Conservation (phyloP, 1,140 invertebrate species). For the Ladona fulva region DNA sequence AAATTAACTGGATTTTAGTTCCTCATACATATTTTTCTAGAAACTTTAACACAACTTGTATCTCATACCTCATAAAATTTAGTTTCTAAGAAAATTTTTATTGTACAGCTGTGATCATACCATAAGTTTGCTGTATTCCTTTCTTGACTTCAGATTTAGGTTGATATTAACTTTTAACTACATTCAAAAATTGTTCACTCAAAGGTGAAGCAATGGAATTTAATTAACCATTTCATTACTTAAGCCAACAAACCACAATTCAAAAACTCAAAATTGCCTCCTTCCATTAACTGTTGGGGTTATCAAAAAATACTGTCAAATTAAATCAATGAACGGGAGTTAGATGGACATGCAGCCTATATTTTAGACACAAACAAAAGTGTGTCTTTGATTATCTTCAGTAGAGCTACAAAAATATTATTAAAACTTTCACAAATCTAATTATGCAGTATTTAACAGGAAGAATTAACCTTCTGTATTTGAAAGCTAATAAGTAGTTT, state of each 20-base stretch:
- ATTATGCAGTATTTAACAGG: not conserved
- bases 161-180: no score
- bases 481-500: not conserved
- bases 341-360: not conserved
- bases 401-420: not conserved
- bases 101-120: not conserved
- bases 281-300: not conserved
- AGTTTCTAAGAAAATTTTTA: not conserved
- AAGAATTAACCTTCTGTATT: conserved; percentile 5
- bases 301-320: not conserved
- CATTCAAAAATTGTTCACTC: no score
- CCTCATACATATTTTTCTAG: not conserved
- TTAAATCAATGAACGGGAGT: not conserved
- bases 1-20: not conserved
- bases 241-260: not conserved
- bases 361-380: not conserved
- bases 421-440: not conserved
- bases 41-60: not conserved
- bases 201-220: no score
- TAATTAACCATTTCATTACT: no score
- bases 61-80: not conserved
- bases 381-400: not conserved
- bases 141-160: no score
- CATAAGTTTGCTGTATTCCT: not conserved
- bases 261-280: conserved; percentile 6